Percentiles rank a stretch among this genome's conserved stretches.
phyloP scores from a whole-genome alignment of 2,797 vertebrate genomes.

The Halcyon leucocephala region DNA sequence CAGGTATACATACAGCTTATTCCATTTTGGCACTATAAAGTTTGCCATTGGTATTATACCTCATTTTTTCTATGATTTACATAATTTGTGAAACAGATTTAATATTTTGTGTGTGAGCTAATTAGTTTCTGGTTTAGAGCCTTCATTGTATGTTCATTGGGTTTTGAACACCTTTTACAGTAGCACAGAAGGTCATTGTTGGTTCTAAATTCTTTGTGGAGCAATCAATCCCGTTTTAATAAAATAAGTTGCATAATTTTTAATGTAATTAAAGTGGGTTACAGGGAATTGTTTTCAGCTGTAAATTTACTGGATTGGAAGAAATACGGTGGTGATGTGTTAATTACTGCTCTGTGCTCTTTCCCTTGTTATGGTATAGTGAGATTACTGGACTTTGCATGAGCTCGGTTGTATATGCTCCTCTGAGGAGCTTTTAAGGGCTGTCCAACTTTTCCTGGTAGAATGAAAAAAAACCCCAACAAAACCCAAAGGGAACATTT shows the following conservation, averaged over 20 bases:
- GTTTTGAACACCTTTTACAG: slow-evolving; percentile 63
- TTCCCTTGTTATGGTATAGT: not conserved
- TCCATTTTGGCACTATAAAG: slow-evolving; percentile 72
- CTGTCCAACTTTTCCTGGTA: not conserved
- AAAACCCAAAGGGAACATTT: not conserved
- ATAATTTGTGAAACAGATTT: slow-evolving; percentile 74
- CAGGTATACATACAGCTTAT: slow-evolving; percentile 70
- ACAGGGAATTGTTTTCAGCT: slow-evolving; percentile 45
- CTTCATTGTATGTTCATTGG: slow-evolving; percentile 34
- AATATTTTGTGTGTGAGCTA: slow-evolving; percentile 67
- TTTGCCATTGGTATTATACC: slow-evolving; percentile 73
- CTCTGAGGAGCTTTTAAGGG: not conserved
- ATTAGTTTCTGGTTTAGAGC: slow-evolving; percentile 70
- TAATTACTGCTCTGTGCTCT: slow-evolving; percentile 50
- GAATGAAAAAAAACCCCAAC: not conserved
- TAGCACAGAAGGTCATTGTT: slow-evolving; percentile 44
- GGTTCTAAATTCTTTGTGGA: slow-evolving; percentile 55
- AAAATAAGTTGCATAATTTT: slow-evolving; percentile 70
- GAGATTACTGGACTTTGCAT: not conserved
- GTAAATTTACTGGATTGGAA: slow-evolving; percentile 62
- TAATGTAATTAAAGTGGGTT: slow-evolving; percentile 61
- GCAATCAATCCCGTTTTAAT: slow-evolving; percentile 67
- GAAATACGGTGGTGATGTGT: slow-evolving; percentile 43
- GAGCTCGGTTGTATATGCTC: not conserved
- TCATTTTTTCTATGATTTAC: slow-evolving; percentile 71